Evolutionary conservation across 1,140 invertebrate genomes (phyloP), one percentile per base, ranked within the genome.

Genomic region (Anagrus nilaparvatae): DNA sequence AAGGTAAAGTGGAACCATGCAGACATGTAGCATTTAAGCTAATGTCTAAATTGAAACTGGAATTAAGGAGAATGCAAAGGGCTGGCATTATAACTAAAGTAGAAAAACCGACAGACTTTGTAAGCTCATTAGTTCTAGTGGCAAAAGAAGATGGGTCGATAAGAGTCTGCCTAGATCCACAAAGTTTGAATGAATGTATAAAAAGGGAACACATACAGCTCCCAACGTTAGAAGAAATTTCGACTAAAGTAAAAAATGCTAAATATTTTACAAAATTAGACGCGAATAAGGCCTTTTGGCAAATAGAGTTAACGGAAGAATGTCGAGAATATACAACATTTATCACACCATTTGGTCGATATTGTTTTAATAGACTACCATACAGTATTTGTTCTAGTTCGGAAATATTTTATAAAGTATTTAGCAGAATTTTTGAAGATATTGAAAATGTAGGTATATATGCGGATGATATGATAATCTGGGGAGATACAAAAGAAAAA

Each of bases 121-220:
- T 39, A 9, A 40, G 39, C 29, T 40, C 42, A 8, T 21, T 47
- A 12, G 48, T 47, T 17, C 34, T 50, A 27, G 38, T 47, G 8
- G 43, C 29, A 23, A 50, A 44, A 33, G 17, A 34, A 33, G 24
- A 28, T 19, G 36, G 29, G 18, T 13, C 23, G 33, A 28, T 47
- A 5, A 14, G 41, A 18, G 29, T 46, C 5, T 49, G 40, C 31
- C 27, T 50, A 21, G 44, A 50, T 28, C 55, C 55, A 10, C 47
- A 46, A 21, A 49, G 70, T 40, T 53, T 75, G 25, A 74, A 74
- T 54, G 57, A 52, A 33, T 53, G 48, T 20, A 61, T 74, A n/a
- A 58, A 56, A 46, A 44, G 64, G 20, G 54, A 61, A 51, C 53
- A 59, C 50, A 61, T 55, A 52, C 53, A 57, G 19, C 44, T 71